Conservation (phyloP, 37 sponge, comb jelly and placozoan genomes). For the Halichondria panicea region DNA sequence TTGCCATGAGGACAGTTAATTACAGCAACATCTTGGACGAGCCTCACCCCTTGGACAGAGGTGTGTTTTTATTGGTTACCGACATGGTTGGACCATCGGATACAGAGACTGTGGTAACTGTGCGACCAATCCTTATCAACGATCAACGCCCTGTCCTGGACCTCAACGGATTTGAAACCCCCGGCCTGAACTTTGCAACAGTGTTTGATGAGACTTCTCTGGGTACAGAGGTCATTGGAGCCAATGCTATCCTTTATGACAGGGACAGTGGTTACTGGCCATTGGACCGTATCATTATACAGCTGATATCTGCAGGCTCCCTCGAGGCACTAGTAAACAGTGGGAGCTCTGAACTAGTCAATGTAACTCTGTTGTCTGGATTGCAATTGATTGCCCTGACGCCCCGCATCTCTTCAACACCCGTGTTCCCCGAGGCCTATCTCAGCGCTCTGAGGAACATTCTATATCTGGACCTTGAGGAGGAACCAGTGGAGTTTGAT, state of each 20-base stretch:
- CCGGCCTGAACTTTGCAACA: constrained; percentile 41
- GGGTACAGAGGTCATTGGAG: constrained; percentile 29
- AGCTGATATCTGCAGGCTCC: constrained; percentile 1
- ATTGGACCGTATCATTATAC: constrained; percentile 26
- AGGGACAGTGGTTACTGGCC: constrained; percentile 64
- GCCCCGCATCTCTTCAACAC: not conserved
- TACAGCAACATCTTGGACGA: constrained; percentile 49
- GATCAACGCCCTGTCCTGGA: constrained; percentile 61
- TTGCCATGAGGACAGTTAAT: constrained; percentile 25
- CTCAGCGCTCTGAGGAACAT: constrained; percentile 33
- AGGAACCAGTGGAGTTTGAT: constrained; percentile 25
- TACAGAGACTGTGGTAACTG: constrained; percentile 3
- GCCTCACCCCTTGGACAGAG: constrained; percentile 54
- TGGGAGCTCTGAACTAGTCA: not conserved
- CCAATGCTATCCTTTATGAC: constrained; percentile 68
- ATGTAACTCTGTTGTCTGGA: not conserved
- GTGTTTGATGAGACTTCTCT: constrained; percentile 41
- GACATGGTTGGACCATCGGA: constrained; percentile 37
- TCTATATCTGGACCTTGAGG: constrained; percentile 27
- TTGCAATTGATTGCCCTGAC: not conserved
- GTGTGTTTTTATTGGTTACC: constrained; percentile 31
- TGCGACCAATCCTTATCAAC: constrained; percentile 39
- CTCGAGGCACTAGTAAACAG: not conserved
- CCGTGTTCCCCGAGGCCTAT: constrained; percentile 38
- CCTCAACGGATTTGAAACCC: constrained; percentile 48